A percentile compares a stretch with the other conserved stretches of the same genome.
phyloP scores from a whole-genome alignment of 2,888 invertebrate species.

The Diadegma fenestrale region DNA sequence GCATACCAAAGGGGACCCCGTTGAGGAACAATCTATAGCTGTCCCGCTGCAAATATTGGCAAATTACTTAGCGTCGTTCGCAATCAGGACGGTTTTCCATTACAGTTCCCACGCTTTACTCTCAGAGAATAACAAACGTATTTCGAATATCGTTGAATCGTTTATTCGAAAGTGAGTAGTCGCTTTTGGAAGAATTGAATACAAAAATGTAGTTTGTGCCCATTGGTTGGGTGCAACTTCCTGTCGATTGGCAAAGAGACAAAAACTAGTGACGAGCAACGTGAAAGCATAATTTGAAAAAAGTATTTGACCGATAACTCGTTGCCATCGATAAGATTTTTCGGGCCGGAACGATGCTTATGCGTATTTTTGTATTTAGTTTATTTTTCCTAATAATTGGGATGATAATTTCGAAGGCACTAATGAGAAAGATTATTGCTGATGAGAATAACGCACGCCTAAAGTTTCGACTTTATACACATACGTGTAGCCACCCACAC shows the following conservation, averaged over 20 bases:
- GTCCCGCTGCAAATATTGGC: neutral
- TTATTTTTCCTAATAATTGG: conserved; percentile 49
- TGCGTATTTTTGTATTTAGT: neutral
- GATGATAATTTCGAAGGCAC: conserved; percentile 71
- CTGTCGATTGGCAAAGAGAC: neutral
- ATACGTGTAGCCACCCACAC: conserved; percentile 31
- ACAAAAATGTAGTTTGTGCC: neutral
- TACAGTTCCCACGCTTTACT: neutral
- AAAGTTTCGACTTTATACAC: conserved; percentile 7
- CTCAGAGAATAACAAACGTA: neutral
- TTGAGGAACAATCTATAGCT: neutral
- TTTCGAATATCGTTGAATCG: neutral
- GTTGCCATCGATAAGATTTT: conserved; percentile 2
- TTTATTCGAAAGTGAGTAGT: neutral
- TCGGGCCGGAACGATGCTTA: neutral
- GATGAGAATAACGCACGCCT: conserved; percentile 34
- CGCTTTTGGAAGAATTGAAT: neutral
- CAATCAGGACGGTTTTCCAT: neutral
- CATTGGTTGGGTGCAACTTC: neutral
- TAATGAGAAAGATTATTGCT: conserved; percentile 53
- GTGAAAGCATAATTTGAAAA: neutral
- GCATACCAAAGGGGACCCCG: neutral
- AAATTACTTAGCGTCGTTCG: neutral
- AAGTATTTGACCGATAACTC: neutral
- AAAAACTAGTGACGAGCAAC: neutral